Conservation (phyloP, 2,888 invertebrate genomes). For the Latheticus oryzae region DNA sequence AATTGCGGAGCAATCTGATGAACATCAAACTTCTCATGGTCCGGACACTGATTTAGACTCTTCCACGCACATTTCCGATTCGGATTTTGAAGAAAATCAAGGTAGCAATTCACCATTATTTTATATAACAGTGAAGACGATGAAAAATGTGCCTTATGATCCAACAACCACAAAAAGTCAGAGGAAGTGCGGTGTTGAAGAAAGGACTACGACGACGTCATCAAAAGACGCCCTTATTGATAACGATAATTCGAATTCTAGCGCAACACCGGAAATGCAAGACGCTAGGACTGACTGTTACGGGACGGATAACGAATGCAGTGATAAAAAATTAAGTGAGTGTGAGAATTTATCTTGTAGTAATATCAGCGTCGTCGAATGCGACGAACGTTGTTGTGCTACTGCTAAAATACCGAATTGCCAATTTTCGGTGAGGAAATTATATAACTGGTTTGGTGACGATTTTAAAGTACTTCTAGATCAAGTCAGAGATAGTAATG, state of each 20-base stretch:
- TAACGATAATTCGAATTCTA: slow-evolving; percentile 71
- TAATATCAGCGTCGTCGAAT: slow-evolving; percentile 61
- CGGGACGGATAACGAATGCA: slow-evolving; percentile 61
- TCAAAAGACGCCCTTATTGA: slow-evolving; percentile 78
- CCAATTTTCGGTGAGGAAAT: slow-evolving; percentile 22
- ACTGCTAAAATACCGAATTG: slow-evolving; percentile 24
- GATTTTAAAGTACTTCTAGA: slow-evolving; percentile 32
- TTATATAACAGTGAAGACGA: slow-evolving; percentile 54
- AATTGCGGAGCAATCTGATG: slow-evolving; percentile 86
- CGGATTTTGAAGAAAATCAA: slow-evolving; percentile 76
- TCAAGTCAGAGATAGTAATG: slow-evolving; percentile 61
- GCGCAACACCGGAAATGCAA: slow-evolving; percentile 71
- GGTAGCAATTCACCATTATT: slow-evolving; percentile 76
- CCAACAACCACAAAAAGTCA: slow-evolving; percentile 47
- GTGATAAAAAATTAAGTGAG: slow-evolving; percentile 61
- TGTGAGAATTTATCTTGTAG: slow-evolving; percentile 61
- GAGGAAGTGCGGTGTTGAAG: slow-evolving; percentile 71
- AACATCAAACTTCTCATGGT: slow-evolving; percentile 75
- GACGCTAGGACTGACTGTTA: slow-evolving; percentile 62
- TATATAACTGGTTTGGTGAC: slow-evolving; percentile 35
- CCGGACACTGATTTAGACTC: slow-evolving; percentile 73
- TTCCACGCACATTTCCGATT: slow-evolving; percentile 71
- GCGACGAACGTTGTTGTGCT: slow-evolving; percentile 56
- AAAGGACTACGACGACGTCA: slow-evolving; percentile 76
- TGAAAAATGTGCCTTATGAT: slow-evolving; percentile 55